phyloP scores from a whole-genome alignment of 2,113 vertebrate genomes.

The Dasypus novemcinctus region DNA sequence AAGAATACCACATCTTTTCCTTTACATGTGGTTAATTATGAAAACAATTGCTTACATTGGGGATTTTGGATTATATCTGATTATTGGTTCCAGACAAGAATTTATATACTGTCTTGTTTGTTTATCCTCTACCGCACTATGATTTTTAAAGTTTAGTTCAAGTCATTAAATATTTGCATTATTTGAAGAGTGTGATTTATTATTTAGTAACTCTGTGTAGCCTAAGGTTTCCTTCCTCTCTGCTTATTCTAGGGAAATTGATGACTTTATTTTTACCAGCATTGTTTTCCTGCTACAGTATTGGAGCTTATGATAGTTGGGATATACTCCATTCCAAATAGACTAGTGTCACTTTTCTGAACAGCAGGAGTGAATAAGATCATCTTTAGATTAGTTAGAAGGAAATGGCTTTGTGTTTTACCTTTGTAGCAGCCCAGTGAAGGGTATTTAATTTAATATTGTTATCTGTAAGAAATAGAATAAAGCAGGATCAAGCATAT shows the following conservation, averaged over 20 bases:
- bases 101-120: background rate
- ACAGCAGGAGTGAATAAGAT: conserved; percentile 43
- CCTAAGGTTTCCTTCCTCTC: conserved; percentile 26
- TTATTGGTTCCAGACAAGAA: conserved; percentile 24
- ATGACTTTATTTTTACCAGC: conserved; percentile 8
- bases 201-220: conserved; percentile 9
- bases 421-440: conserved; percentile 46
- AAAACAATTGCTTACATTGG: conserved; percentile 6
- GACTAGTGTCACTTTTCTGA: conserved; percentile 36
- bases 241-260: conserved; percentile 29
- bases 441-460: conserved; percentile 60
- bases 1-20: background rate
- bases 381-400: conserved; percentile 45
- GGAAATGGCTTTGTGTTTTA: conserved; percentile 62
- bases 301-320: conserved; percentile 27
- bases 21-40: conserved; percentile 37
- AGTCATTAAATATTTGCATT: conserved; percentile 41
- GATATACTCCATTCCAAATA: conserved; percentile 34
- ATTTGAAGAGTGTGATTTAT: conserved; percentile 47
- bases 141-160: conserved; percentile 50
- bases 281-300: background rate
- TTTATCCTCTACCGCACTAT: conserved; percentile 7
- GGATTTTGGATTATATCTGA: conserved; percentile 20
- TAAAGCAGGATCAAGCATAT: conserved; percentile 49
- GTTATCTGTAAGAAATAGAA: conserved; percentile 58